Evolutionary conservation across 2,797 vertebrate species (phyloP), one percentile per base, ranked within the genome.

Genomic region (Enteromius viviparus): DNA sequence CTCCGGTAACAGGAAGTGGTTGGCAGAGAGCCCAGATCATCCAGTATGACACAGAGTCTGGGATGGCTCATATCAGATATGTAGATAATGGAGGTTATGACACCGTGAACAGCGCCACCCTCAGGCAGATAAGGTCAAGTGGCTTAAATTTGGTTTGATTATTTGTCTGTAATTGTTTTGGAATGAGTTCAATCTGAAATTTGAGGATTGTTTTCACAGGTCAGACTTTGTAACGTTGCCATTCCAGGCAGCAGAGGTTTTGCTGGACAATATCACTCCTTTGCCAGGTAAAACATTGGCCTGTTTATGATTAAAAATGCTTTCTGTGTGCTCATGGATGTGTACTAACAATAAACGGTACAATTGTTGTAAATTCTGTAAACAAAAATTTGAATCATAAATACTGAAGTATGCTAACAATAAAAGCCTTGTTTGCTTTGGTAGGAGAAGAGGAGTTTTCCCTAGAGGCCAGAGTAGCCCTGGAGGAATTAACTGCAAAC

Each of bases 61-160:
- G 81, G 0, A 93, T 93, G 74, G 95, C 96, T 6, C 95, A 96
- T 90, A 93, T 97, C 84, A 92, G 94, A 88, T 96, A 96, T 0
- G 96, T 97, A 87, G 96, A 96, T 89, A 95, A 95, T 0, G 96
- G 96, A 32, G 96, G 96, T 80, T 97, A 97, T 6, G 94, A 95
- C 76, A 93, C 91, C 81, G 94, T 96, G 85, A 94, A 95, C 80
- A 90, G 95, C 0, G 89, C 93, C 1, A 91, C 89, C 0, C 94
- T 97, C 66, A 90, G 95, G 81, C 96, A 96, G 42, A 96, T 97
- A 89, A 94, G 96, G 96, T 96, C 83, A 89, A 84, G 17, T 15
- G 19, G n/a, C 26, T n/a, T 7, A n/a, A 29, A 1, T 4, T 75
- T 80, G 12, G 3, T 2, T 66, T 58, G 6, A 32, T 23, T 68